phyloP scores from a whole-genome alignment of 1,140 invertebrate genomes.

The Zaprionus nigranus region DNA sequence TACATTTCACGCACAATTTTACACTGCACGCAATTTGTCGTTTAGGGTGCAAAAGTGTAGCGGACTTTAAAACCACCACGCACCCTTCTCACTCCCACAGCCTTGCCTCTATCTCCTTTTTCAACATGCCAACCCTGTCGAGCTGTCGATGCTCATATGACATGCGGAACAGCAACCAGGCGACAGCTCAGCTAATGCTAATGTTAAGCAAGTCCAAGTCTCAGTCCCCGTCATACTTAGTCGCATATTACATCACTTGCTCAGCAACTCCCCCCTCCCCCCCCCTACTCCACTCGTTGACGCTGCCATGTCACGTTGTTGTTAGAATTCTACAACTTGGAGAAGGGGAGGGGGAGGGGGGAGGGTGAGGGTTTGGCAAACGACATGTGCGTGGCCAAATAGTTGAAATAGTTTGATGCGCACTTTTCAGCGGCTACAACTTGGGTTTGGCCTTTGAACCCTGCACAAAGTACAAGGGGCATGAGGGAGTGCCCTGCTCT shows the following conservation, averaged over 20 bases:
- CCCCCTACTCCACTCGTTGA: constrained; percentile 44
- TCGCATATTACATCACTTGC: constrained; percentile 78
- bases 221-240: constrained; percentile 46
- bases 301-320: constrained; percentile 80
- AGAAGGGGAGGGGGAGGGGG: background rate
- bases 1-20: constrained; percentile 84
- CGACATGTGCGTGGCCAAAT: constrained; percentile 80
- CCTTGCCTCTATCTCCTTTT: background rate
- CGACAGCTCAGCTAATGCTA: constrained; percentile 75
- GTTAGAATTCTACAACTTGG: constrained; percentile 63
- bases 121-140: background rate
- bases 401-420: constrained; percentile 82
- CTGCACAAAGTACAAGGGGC: background rate
- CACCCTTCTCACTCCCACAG: background rate
- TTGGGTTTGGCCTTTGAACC: constrained; percentile 73
- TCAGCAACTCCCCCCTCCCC: no score
- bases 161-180: constrained; percentile 75
- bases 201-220: constrained; percentile 65
- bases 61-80: constrained; percentile 57
- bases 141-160: constrained; percentile 60
- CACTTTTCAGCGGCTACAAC: constrained; percentile 74
- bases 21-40: constrained; percentile 75
- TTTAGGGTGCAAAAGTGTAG: constrained; percentile 58
- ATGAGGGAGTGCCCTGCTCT: no score
- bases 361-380: constrained; percentile 1